Evolutionary conservation across 1,140 invertebrate species (phyloP), one percentile per base, ranked within the genome.

Genomic region (Megalopta genalis): DNA sequence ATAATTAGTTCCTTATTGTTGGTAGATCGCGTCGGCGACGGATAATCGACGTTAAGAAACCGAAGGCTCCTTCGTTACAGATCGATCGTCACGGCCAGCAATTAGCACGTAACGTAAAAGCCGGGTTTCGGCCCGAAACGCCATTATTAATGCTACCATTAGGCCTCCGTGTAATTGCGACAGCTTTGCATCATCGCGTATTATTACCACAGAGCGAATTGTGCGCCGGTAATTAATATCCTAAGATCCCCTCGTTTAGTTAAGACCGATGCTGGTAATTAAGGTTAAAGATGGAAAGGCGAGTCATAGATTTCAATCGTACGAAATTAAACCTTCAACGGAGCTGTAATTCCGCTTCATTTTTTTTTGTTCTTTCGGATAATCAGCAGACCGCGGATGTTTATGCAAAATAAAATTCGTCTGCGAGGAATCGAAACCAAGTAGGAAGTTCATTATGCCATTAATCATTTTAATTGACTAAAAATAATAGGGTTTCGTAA

Each of bases 181-280:
- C 3, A 21, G 16, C 8, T 77, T 67, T 84, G 78, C 59, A 23
- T 73, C 72, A 84, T 32, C 52, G 21, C n/a, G 25, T 63, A 46
- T 27, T 2, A 27, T 84, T 80, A 68, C 72, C 18, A 69, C 64
- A 84, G 7, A 27, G 62, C 52, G 54, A n/a, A 69, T 72, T 77
- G 46, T 69, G 32, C 32, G 42, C 7, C 14, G 12, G 60, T 73
- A 81, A 81, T 84, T 80, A 25, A 80, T 75, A 75, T 80, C 80
- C 65, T 39, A 81, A 80, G 79, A 77, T 77, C 67, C 25, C 46
- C 59, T 70, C 52, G 21, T 70, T 80, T 83, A 83, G 52, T 57
- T 57, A 42, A 59, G 49, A 27, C 63, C 57, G 14, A 32, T 23
- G 72, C 1, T 16, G 21, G 59, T 62, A 62, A 84, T 74, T 82